A percentile compares a stretch with the other conserved stretches of the same genome.
phyloP scores from a whole-genome alignment of 2,888 invertebrate species.

The Scaptodrosophila latifasciaeformis region DNA sequence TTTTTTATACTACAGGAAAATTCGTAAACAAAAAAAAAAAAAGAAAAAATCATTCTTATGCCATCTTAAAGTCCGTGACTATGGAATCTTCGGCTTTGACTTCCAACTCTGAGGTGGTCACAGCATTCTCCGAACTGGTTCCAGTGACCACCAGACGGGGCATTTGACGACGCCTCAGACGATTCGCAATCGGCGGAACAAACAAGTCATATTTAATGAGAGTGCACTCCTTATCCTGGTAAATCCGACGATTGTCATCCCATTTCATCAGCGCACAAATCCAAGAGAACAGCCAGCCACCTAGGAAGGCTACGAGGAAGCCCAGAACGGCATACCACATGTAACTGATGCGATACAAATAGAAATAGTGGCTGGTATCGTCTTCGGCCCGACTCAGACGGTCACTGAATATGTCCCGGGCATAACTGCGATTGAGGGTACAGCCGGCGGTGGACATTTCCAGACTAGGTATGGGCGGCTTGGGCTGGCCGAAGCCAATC shows the following conservation, averaged over 20 bases:
- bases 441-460: constrained; percentile 80
- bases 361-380: constrained; percentile 56
- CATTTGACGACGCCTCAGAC: constrained; percentile 72
- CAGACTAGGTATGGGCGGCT: constrained; percentile 78
- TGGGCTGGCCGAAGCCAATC: constrained; percentile 90
- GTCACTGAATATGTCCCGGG: constrained; percentile 39
- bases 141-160: constrained; percentile 65
- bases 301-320: constrained; percentile 75
- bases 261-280: constrained; percentile 70
- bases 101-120: constrained; percentile 11
- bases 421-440: constrained; percentile 36
- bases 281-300: constrained; percentile 77
- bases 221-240: constrained; percentile 62
- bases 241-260: constrained; percentile 66
- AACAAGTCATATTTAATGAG: constrained; percentile 78
- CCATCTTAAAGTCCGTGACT: background rate
- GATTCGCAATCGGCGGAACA: constrained; percentile 77
- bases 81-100: too few relatives aligned
- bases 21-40: background rate
- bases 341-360: constrained; percentile 79
- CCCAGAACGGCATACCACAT: constrained; percentile 82
- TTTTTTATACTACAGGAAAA: too few relatives aligned
- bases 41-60: background rate
- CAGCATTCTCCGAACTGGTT: constrained; percentile 55
- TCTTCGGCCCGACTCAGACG: constrained; percentile 1